These are phyloP conservation scores for Zosterops borbonicus DNA, from an alignment of 2,113 vertebrate species.

Conservation along the genomic window DNA sequence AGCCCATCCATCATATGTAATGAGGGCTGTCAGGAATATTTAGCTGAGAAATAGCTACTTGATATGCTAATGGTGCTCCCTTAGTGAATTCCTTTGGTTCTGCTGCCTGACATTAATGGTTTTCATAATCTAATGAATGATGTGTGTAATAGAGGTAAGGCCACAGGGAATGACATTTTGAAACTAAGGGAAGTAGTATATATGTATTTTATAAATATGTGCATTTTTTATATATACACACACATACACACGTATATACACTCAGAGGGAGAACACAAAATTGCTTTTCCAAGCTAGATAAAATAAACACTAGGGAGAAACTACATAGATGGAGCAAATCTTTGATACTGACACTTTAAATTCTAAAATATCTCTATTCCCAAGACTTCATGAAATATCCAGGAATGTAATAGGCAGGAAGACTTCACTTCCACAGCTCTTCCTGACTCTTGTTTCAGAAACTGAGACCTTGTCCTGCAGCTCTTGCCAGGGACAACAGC, in stretches of 20 bases:
- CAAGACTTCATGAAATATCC: not conserved
- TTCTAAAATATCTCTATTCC: not conserved
- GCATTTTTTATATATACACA: slow-evolving; percentile 6
- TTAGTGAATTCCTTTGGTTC: slow-evolving; percentile 88
- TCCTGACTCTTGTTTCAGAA: not conserved
- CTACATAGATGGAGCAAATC: not conserved
- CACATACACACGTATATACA: not conserved
- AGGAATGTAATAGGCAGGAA: not conserved
- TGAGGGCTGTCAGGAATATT: slow-evolving; percentile 90
- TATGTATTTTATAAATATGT: slow-evolving; percentile 47
- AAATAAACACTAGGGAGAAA: not conserved
- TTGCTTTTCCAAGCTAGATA: slow-evolving; percentile 12
- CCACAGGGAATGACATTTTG: slow-evolving; percentile 75
- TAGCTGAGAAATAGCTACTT: slow-evolving; percentile 87
- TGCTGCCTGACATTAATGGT: slow-evolving; percentile 90
- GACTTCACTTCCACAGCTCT: not conserved
- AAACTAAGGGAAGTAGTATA: slow-evolving; percentile 33
- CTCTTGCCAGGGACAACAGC: not conserved
- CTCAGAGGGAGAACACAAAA: not conserved
- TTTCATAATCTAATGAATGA: slow-evolving; percentile 94
- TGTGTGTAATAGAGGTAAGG: slow-evolving; percentile 83
- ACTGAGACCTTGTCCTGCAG: not conserved
- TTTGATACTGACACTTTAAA: not conserved
- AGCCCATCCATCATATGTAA: slow-evolving; percentile 88
- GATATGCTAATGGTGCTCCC: slow-evolving; percentile 87